Evolutionary conservation across 2,113 vertebrate species (phyloP).

Genomic region (Tychaedon coryphoeus): DNA sequence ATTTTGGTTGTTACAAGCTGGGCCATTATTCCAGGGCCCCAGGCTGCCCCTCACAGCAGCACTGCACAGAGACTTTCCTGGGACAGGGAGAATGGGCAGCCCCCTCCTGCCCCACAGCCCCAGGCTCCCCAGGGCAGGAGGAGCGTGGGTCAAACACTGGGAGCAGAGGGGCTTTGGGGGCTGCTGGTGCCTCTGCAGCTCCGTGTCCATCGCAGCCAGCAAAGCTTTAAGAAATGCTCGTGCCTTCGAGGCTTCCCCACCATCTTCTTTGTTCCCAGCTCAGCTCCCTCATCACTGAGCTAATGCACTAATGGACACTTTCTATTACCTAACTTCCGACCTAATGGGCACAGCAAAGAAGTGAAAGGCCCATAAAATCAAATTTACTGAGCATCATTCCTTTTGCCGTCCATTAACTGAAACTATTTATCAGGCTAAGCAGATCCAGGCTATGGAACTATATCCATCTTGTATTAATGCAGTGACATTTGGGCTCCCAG

Average conservation of each 20-base stretch:
- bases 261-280: neutral
- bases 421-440: conserved; percentile 45
- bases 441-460: neutral
- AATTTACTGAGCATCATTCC: conserved; percentile 40
- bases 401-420: conserved; percentile 41
- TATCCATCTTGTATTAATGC: neutral
- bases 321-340: conserved; percentile 37
- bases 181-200: fast-evolving
- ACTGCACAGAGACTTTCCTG: neutral
- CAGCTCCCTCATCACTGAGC: conserved; percentile 13
- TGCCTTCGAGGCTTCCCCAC: neutral
- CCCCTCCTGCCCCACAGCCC: neutral
- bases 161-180: fast-evolving
- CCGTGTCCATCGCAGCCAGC: fast-evolving
- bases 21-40: neutral
- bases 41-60: fast-evolving
- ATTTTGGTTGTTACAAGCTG: neutral
- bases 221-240: neutral
- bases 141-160: fast-evolving
- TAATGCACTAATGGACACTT: conserved; percentile 63
- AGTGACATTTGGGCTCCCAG: neutral
- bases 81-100: fast-evolving
- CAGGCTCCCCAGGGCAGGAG: fast-evolving
- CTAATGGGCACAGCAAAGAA: conserved; percentile 58
- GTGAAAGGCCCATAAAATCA: conserved; percentile 56